phyloP scores from a whole-genome alignment of 2,797 vertebrate species.

The Megalops cyprinoides region DNA sequence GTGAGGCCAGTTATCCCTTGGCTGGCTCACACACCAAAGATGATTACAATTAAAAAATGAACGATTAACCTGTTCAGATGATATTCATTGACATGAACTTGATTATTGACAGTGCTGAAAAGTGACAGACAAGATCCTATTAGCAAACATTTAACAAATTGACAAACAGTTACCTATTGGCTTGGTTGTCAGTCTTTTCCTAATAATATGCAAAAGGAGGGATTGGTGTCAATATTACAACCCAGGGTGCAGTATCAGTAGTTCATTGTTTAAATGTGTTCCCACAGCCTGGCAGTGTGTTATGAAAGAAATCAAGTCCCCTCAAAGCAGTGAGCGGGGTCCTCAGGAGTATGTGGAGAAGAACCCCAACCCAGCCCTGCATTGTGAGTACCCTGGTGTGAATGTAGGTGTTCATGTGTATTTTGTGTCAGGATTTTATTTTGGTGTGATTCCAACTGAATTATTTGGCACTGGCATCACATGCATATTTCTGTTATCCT shows the following conservation, averaged over 20 bases:
- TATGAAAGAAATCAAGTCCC: slow-evolving; percentile 79
- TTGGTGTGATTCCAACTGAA: too few species aligned
- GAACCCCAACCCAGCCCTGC: slow-evolving; percentile 79
- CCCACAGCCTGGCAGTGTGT: slow-evolving; percentile 83
- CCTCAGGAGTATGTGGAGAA: slow-evolving; percentile 86
- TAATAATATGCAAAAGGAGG: not conserved
- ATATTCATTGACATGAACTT: too few species aligned
- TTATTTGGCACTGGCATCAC: not conserved
- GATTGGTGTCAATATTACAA: not conserved
- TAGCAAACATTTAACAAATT: too few species aligned
- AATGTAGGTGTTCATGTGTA: not conserved
- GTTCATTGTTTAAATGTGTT: not conserved
- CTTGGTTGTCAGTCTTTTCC: not conserved
- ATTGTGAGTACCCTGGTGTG: slow-evolving; percentile 66
- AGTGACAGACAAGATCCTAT: too few species aligned
- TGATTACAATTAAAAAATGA: too few species aligned
- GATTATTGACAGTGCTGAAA: too few species aligned
- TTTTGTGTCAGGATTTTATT: not conserved
- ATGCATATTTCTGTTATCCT: slow-evolving; percentile 11
- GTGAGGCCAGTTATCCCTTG: too few species aligned
- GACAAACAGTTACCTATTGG: not conserved
- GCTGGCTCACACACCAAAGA: too few species aligned
- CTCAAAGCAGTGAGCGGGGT: slow-evolving; percentile 74
- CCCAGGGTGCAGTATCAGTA: not conserved
- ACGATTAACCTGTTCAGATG: too few species aligned